Percentiles rank a stretch among this genome's conserved stretches.
phyloP scores from a whole-genome alignment of 2,888 invertebrate species.

The Arctia plantaginis region DNA sequence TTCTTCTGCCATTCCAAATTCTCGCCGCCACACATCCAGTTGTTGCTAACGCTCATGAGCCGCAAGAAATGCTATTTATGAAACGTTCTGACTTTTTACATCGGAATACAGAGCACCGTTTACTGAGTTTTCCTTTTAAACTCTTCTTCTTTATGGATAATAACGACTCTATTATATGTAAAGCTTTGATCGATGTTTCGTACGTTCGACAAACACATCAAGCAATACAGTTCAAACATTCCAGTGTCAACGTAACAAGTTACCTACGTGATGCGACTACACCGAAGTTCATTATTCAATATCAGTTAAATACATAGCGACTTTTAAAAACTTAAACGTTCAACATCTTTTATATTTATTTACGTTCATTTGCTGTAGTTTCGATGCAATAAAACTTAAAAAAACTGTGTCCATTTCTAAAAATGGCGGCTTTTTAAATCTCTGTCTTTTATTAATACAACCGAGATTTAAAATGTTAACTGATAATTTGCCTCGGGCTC shows the following conservation, averaged over 20 bases:
- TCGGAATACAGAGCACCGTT: not conserved
- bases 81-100: not conserved
- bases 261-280: not conserved
- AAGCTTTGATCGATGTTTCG: not conserved
- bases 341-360: not conserved
- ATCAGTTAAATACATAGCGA: not conserved
- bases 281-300: not conserved
- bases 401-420: not conserved
- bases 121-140: not conserved
- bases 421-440: not conserved
- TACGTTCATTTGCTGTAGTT: not conserved
- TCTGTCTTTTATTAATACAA: not conserved
- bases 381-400: not conserved
- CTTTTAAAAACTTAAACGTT: not conserved
- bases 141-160: not conserved
- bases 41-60: no score
- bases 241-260: not conserved
- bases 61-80: no score
- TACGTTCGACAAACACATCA: not conserved
- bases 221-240: slow-evolving; percentile 22
- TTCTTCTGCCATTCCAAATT: no score
- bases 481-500: not conserved
- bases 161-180: not conserved
- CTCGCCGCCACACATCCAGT: no score
- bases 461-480: not conserved